These are phyloP conservation scores for Drosophila colorata DNA, from an alignment of 2,888 invertebrate genomes.

Conservation along the genomic window DNA sequence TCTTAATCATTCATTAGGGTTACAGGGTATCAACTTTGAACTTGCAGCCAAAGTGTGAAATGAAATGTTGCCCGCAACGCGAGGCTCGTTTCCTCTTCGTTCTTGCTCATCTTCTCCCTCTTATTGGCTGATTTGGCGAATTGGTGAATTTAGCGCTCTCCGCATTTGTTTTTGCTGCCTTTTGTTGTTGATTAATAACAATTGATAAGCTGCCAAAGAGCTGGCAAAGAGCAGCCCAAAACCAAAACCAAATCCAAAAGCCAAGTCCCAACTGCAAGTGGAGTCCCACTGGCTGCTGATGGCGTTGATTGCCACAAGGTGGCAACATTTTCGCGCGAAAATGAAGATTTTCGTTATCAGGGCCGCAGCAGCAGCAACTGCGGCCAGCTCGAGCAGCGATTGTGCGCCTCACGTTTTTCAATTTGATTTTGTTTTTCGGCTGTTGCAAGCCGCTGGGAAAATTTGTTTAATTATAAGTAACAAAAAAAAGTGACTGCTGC, in stretches of 20 bases:
- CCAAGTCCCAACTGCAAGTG: conserved; percentile 6
- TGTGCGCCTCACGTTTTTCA: conserved; percentile 73
- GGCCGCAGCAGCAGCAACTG: conserved; percentile 12
- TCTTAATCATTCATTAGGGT: background rate
- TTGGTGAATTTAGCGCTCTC: conserved; percentile 70
- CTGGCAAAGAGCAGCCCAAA: background rate
- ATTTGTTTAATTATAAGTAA: conserved; percentile 60
- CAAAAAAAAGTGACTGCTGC: conserved; percentile 29
- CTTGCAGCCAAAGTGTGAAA: conserved; percentile 65
- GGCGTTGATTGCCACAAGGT: conserved; percentile 77
- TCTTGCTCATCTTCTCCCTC: background rate
- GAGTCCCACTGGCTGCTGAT: conserved; percentile 61
- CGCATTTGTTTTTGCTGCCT: conserved; percentile 69
- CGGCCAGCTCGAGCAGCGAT: conserved; percentile 20
- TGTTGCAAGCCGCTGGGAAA: conserved; percentile 35
- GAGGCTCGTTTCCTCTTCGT: conserved; percentile 27
- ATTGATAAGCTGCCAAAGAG: conserved; percentile 60
- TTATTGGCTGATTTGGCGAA: conserved; percentile 43
- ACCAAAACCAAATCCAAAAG: conserved; percentile 8
- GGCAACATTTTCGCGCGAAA: conserved; percentile 79
- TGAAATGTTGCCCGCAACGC: conserved; percentile 61
- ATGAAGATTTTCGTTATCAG: conserved; percentile 78
- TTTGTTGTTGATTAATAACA: conserved; percentile 82
- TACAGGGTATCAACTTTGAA: conserved; percentile 26
- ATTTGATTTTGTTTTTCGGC: conserved; percentile 48